Conservation (phyloP, 2,797 vertebrate species). For the Emydoidea blandingii region DNA sequence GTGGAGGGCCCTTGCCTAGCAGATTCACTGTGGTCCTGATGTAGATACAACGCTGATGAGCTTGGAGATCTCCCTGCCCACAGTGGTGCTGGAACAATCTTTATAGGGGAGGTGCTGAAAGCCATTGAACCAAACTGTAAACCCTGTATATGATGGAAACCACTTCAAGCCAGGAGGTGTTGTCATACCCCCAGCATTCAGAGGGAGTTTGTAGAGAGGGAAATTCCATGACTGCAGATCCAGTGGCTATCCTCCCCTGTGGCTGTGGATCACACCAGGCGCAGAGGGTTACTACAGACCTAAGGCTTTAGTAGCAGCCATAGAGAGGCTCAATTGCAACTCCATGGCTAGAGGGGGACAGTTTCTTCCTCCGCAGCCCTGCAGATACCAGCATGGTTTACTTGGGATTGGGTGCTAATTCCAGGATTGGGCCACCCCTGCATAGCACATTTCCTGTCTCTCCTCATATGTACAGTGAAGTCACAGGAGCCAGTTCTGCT, state of each 20-base stretch:
- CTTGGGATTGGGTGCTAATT: neutral
- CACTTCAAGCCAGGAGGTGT: no score
- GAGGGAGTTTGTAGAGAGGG: neutral
- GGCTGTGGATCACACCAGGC: neutral
- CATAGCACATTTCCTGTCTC: neutral
- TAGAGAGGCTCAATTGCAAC: neutral
- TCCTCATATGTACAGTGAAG: fast-evolving
- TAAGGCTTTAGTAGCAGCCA: neutral
- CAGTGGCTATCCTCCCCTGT: neutral
- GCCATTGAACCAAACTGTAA: no score
- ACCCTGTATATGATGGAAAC: no score
- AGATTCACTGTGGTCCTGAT: neutral
- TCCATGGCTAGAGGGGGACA: neutral
- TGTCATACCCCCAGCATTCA: neutral
- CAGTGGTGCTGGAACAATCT: no score
- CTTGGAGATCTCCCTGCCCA: neutral
- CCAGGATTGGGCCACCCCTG: neutral
- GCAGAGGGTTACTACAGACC: neutral
- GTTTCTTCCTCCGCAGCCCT: neutral
- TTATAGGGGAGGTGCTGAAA: no score
- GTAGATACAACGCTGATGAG: neutral
- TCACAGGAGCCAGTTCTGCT: neutral
- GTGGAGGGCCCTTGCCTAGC: fast-evolving
- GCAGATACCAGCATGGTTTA: neutral
- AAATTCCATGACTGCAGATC: neutral